phyloP scores from a whole-genome alignment of 2,888 invertebrate genomes.

The Axea sp. region DNA sequence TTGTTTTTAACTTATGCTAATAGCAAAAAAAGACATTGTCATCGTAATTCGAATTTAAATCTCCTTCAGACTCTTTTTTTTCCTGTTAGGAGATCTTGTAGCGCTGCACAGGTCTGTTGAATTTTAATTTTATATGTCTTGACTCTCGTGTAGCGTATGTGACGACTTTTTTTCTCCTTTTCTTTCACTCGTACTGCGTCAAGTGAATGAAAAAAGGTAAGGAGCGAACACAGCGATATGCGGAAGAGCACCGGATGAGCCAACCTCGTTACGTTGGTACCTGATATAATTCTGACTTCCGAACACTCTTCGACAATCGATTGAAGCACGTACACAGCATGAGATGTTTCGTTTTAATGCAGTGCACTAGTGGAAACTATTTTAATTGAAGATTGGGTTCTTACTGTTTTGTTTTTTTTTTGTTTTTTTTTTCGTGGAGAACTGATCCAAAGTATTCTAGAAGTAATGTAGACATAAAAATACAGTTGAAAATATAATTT shows the following conservation, averaged over 20 bases:
- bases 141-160: slow-evolving; percentile 3
- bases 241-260: slow-evolving; percentile 42
- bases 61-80: not conserved
- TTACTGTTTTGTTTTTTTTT: not conserved
- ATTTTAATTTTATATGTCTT: slow-evolving; percentile 29
- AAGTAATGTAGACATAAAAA: no score
- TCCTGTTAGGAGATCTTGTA: no score
- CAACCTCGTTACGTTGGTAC: slow-evolving; percentile 50
- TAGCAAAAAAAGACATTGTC: no score
- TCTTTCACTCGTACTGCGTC: slow-evolving; percentile 10
- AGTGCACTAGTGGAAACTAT: slow-evolving; percentile 2
- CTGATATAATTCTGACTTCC: slow-evolving; percentile 53
- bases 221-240: slow-evolving; percentile 7
- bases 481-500: no score
- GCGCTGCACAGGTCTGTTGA: slow-evolving; percentile 5
- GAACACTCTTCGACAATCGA: slow-evolving; percentile 48
- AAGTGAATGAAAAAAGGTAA: slow-evolving; percentile 21
- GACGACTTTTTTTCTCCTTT: slow-evolving; percentile 7
- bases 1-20: no score
- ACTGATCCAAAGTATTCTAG: no score
- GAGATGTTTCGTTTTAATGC: slow-evolving; percentile 25
- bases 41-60: no score
- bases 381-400: slow-evolving; percentile 13
- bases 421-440: not conserved
- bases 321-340: slow-evolving; percentile 18